phyloP scores from a whole-genome alignment of 2,113 vertebrate species.

The Atlantisia rogersi region DNA sequence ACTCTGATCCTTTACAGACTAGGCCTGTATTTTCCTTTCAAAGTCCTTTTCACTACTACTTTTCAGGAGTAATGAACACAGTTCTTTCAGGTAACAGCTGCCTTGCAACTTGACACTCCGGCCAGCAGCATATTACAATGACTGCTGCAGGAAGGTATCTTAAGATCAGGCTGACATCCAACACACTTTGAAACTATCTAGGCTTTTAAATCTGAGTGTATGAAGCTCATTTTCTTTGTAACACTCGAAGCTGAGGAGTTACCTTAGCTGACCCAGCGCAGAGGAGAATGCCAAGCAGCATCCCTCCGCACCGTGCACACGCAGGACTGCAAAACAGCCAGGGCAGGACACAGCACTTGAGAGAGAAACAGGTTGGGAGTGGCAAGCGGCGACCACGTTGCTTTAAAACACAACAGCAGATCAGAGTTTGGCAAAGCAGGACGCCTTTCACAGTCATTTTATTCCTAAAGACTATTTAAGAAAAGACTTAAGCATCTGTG shows the following conservation, averaged over 20 bases:
- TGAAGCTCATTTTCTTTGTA: slow-evolving; percentile 7
- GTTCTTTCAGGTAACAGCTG: slow-evolving; percentile 1
- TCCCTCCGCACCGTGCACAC: background rate
- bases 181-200: background rate
- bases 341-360: background rate
- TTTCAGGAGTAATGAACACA: slow-evolving; percentile 34
- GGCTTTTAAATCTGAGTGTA: background rate
- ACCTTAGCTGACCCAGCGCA: slow-evolving; percentile 11
- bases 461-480: background rate
- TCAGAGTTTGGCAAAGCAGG: background rate
- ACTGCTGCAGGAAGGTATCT: background rate
- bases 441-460: background rate
- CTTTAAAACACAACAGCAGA: background rate
- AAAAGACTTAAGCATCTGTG: background rate
- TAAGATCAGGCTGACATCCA: background rate
- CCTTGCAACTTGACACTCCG: background rate
- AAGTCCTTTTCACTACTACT: background rate
- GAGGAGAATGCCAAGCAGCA: background rate
- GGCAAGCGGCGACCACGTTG: background rate
- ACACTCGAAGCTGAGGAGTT: background rate
- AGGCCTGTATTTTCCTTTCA: background rate
- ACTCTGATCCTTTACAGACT: background rate
- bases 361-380: background rate
- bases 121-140: background rate
- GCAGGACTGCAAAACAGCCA: background rate